phyloP scores from a whole-genome alignment of 2,113 vertebrate genomes.

The Chitala chitala region DNA sequence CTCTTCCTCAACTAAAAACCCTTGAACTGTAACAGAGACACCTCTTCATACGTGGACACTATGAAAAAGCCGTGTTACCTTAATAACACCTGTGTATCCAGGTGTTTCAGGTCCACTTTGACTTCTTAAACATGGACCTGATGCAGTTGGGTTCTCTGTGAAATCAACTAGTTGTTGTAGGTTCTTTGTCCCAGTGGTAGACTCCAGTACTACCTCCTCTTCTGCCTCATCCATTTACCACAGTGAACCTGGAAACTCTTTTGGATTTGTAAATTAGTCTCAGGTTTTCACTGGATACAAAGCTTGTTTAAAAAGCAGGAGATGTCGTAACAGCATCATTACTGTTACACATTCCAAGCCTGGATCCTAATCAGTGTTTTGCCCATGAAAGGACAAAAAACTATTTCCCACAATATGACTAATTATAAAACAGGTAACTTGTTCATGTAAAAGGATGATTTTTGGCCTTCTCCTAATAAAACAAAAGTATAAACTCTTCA shows the following conservation, averaged over 20 bases:
- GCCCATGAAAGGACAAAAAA: no score
- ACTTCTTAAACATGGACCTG: no score
- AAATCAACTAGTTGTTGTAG: neutral
- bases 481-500: no score
- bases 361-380: no score
- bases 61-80: conserved; percentile 13
- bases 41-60: conserved; percentile 46
- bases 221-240: neutral
- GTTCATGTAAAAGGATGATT: no score
- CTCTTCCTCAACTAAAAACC: neutral
- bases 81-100: neutral
- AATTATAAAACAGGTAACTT: no score
- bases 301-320: neutral
- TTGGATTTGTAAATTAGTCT: neutral
- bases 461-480: no score
- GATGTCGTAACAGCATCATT: neutral
- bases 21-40: conserved; percentile 31
- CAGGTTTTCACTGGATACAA: neutral
- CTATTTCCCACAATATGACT: no score
- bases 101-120: neutral
- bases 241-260: neutral
- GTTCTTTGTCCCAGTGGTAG: no score
- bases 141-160: no score
- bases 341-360: no score
- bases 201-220: no score